phyloP scores from a whole-genome alignment of 2,888 invertebrate species.

The Drosophila leonis region DNA sequence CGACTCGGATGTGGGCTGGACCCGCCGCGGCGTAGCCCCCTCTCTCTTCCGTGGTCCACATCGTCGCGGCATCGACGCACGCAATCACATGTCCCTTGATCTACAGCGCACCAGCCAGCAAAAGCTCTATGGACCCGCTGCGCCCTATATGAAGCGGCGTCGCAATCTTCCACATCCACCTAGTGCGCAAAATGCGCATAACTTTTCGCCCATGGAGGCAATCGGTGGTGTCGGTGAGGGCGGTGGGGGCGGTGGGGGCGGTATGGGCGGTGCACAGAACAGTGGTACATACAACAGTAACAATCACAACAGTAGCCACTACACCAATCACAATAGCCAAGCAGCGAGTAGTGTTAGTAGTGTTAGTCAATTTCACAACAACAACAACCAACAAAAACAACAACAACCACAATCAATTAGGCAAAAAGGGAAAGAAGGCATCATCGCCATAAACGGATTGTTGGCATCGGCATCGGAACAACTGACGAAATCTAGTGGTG shows the following conservation, averaged over 20 bases:
- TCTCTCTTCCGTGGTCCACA: slow-evolving; percentile 82
- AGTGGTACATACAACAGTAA: slow-evolving; percentile 40
- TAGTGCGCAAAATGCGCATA: slow-evolving; percentile 84
- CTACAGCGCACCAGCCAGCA: slow-evolving; percentile 83
- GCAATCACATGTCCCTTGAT: slow-evolving; percentile 83
- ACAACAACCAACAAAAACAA: slow-evolving; percentile 53
- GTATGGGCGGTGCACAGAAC: slow-evolving; percentile 55
- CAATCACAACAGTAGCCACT: slow-evolving; percentile 46
- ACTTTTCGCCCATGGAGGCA: slow-evolving; percentile 83
- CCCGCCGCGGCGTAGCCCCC: slow-evolving; percentile 84
- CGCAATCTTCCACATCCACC: slow-evolving; percentile 84
- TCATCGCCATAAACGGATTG: slow-evolving; percentile 73
- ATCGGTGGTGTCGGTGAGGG: slow-evolving; percentile 13
- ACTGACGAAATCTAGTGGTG: slow-evolving; percentile 84
- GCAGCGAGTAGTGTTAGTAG: slow-evolving; percentile 78
- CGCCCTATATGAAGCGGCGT: slow-evolving; percentile 83
- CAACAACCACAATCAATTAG: slow-evolving; percentile 78
- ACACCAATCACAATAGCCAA: slow-evolving; percentile 63
- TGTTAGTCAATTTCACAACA: slow-evolving; percentile 65
- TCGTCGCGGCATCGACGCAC: slow-evolving; percentile 71
- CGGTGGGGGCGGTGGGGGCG: slow-evolving; percentile 41
- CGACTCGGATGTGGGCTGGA: slow-evolving; percentile 86
- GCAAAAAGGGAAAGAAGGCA: slow-evolving; percentile 85
- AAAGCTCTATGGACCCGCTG: slow-evolving; percentile 82
- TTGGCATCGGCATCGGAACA: slow-evolving; percentile 77